phyloP scores from a whole-genome alignment of 2,113 vertebrate species.

The Halcyon senegalensis region DNA sequence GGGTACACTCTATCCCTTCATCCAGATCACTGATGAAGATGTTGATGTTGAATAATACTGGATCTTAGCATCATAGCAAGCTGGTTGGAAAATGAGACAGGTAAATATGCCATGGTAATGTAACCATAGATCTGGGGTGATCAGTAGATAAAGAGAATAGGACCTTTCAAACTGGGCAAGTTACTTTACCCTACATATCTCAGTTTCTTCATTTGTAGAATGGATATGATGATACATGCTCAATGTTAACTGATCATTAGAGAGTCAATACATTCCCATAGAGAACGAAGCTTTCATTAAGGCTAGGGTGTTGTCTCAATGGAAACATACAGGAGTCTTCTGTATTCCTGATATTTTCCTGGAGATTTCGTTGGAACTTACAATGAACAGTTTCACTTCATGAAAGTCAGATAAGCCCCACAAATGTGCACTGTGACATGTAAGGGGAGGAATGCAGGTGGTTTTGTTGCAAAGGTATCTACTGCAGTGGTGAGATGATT shows the following conservation, averaged over 20 bases:
- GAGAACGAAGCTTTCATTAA: not conserved
- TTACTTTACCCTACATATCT: not conserved
- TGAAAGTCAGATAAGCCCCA: slow-evolving; percentile 5
- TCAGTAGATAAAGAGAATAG: not conserved
- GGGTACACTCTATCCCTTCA: too few species aligned
- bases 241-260: not conserved
- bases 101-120: not conserved
- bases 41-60: too few species aligned
- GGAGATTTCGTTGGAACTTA: not conserved
- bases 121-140: not conserved
- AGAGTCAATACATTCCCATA: not conserved
- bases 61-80: not conserved
- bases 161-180: not conserved
- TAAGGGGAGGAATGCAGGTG: not conserved
- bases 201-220: not conserved
- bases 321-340: not conserved
- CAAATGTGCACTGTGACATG: not conserved
- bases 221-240: not conserved
- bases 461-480: not conserved
- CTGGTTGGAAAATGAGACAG: not conserved
- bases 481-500: not conserved
- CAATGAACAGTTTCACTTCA: not conserved
- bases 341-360: not conserved
- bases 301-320: not conserved
- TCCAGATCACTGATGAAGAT: too few species aligned